phyloP scores from a whole-genome alignment of 2,113 vertebrate species.

The Carollia perspicillata region DNA sequence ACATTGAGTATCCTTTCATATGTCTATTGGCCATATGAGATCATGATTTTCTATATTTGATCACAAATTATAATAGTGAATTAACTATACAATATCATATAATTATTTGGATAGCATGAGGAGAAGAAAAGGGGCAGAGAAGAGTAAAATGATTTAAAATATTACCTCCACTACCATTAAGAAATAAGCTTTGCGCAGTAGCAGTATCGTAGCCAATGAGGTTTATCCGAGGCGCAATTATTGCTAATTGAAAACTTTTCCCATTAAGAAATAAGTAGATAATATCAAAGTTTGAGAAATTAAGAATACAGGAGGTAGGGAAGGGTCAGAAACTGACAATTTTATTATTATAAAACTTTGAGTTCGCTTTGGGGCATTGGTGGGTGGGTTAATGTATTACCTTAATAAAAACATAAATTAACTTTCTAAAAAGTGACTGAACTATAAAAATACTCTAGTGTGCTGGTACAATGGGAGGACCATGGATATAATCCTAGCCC shows the following conservation, averaged over 20 bases:
- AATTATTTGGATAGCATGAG: neutral
- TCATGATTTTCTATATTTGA: conserved; percentile 6
- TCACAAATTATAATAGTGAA: neutral
- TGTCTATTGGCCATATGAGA: neutral
- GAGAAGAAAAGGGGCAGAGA: neutral
- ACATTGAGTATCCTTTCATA: too few species aligned
- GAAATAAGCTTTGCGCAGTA: too few species aligned
- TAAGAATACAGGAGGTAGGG: neutral
- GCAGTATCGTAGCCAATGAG: too few species aligned
- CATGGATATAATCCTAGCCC: neutral
- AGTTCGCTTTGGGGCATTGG: neutral
- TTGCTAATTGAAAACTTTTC: too few species aligned
- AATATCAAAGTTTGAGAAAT: conserved; percentile 31
- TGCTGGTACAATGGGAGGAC: neutral
- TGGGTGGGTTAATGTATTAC: neutral
- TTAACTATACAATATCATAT: neutral
- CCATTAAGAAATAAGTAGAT: neutral
- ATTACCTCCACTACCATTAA: neutral
- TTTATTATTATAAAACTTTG: conserved; percentile 20
- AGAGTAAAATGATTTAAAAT: neutral
- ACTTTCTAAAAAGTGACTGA: conserved; percentile 3
- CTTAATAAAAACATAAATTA: conserved; percentile 21
- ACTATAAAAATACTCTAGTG: neutral
- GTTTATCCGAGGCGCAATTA: too few species aligned
- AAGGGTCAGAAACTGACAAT: neutral